Evolutionary conservation across 2,113 vertebrate genomes (phyloP).

Genomic region (Gopherus flavomarginatus): DNA sequence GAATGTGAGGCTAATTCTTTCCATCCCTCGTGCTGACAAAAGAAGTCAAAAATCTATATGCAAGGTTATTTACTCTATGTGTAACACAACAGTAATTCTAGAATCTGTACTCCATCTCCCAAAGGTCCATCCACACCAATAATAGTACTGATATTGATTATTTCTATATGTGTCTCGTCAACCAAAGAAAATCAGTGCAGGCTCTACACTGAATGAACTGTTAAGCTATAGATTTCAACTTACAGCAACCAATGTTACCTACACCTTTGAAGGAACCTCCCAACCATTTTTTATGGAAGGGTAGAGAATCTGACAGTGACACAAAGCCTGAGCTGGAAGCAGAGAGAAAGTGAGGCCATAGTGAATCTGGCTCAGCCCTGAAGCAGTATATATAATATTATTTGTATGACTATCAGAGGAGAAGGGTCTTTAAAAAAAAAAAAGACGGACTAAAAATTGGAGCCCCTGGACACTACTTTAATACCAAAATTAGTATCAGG

Average conservation of each 20-base stretch:
- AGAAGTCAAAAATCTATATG: neutral
- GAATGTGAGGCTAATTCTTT: neutral
- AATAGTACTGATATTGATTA: neutral
- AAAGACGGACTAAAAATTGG: neutral
- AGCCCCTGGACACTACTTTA: neutral
- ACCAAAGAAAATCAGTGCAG: neutral
- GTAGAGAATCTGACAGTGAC: neutral
- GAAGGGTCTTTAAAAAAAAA: neutral
- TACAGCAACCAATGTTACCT: neutral
- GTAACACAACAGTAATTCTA: neutral
- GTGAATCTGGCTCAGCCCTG: neutral
- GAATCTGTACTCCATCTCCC: neutral
- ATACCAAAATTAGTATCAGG: neutral
- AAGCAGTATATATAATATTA: neutral
- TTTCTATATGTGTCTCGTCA: neutral
- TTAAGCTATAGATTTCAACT: neutral
- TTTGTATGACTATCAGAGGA: neutral
- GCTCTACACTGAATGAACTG: neutral
- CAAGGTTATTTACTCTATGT: neutral
- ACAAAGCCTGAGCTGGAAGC: neutral
- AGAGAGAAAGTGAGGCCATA: neutral
- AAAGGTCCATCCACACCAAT: neutral
- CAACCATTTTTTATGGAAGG: constrained; percentile 23
- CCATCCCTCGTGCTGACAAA: neutral
- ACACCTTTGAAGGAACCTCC: constrained; percentile 4